phyloP scores from a whole-genome alignment of 2,797 vertebrate genomes.

The Molossus alvarezi region DNA sequence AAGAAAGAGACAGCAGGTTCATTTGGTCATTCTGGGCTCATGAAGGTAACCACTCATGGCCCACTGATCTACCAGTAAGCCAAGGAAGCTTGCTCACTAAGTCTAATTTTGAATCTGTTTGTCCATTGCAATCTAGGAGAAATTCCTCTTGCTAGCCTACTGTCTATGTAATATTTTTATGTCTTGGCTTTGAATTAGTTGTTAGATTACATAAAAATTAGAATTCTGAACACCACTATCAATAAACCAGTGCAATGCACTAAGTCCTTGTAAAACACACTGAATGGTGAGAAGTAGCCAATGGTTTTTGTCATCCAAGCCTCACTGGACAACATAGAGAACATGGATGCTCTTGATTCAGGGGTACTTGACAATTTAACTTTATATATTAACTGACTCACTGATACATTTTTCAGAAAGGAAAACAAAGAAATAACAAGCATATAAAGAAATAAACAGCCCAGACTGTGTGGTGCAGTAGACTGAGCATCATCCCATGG shows the following conservation, averaged over 20 bases:
- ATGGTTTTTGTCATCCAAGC: neutral
- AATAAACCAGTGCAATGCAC: neutral
- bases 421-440: neutral
- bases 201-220: conserved; percentile 22
- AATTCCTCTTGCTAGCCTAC: neutral
- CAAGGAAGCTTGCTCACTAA: neutral
- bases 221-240: neutral
- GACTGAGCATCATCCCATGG: no score
- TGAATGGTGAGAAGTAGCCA: neutral
- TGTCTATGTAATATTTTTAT: neutral
- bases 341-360: neutral
- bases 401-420: conserved; percentile 6
- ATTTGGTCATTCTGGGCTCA: neutral
- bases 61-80: neutral
- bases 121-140: neutral
- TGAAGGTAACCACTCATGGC: neutral
- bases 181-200: neutral
- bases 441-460: neutral
- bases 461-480: no score
- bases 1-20: neutral
- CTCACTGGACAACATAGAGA: neutral
- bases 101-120: conserved; percentile 19
- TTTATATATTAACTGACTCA: neutral
- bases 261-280: neutral
- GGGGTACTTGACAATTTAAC: neutral